Evolutionary conservation across 2,797 vertebrate species (phyloP), one percentile per base, ranked within the genome.

Genomic region (Lemur catta): DNA sequence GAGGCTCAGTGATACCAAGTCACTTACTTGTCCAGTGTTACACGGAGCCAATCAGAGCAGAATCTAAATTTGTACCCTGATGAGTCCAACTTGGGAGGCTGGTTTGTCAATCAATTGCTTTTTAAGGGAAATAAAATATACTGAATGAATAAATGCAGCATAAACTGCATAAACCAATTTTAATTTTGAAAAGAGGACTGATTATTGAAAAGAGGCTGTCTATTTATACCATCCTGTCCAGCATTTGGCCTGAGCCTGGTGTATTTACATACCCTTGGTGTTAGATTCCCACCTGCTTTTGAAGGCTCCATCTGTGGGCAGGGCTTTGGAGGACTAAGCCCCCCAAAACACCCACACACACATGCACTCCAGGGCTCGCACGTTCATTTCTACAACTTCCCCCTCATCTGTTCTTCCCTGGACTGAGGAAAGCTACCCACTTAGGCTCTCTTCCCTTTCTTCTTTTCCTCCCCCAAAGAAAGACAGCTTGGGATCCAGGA

Each of bases 101-200:
- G 43, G 43, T 11, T 46, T 46, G 43, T 46, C 43, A 46, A 46
- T 55, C 67, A 65, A 55, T 33, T 79, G n/a, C 61, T 50, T 30
- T 43, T 46, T 46, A 46, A 46, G 43, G 43, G 43, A 85, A 74
- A 55, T 81, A 78, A 7, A 84, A 85, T 67, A 67, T 69, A 87
- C 55, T 24, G 20, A 35, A 84, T 78, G 33, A 91, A 48, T 55
- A 65, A 84, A 8, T 91, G 57, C 28, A 71, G 50, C 35, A n/a
- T 50, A 84, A 63, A 69, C 52, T 63, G n/a, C 89, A 6, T 48
- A 88, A 55, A 72, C 24, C 10, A 14, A 46, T 63, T 88, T 88
- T 84, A 88, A 57, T 72, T 96, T 91, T 78, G 48, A 78, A 78
- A 84, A 92, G 20, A 87, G 59, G 52, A 94, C 33, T 12, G 69